Percentiles rank a stretch among this genome's conserved stretches.
Conservation (phyloP, 2,888 invertebrate genomes). For the Dascillus cervinus region DNA sequence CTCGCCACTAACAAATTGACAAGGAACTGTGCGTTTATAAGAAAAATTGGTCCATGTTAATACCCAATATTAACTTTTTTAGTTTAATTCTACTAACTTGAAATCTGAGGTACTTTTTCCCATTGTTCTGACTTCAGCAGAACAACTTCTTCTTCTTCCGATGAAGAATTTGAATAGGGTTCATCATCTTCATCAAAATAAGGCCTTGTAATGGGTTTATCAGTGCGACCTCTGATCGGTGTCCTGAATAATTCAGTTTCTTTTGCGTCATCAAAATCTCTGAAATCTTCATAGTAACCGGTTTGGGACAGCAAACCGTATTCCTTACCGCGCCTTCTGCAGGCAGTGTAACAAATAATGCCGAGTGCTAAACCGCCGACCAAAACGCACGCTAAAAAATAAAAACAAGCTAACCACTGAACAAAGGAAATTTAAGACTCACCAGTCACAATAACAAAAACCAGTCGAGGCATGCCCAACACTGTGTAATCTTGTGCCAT, state of each 20-base stretch:
- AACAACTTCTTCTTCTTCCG: conserved; percentile 25
- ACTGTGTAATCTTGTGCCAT: conserved; percentile 59
- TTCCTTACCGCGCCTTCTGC: too few species aligned
- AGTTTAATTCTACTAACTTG: too few species aligned
- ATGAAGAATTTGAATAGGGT: conserved; percentile 21
- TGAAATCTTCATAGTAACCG: conserved; percentile 40
- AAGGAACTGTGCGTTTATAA: too few species aligned
- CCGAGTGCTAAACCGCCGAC: too few species aligned
- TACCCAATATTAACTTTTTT: too few species aligned
- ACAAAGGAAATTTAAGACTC: too few species aligned
- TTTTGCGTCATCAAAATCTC: conserved; percentile 41
- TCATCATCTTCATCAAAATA: conserved; percentile 65
- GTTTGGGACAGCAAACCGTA: conserved; percentile 55
- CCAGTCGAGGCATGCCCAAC: conserved; percentile 66
- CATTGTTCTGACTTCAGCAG: conserved; percentile 14
- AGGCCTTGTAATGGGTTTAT: conserved; percentile 45
- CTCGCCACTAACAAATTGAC: too few species aligned
- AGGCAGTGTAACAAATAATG: too few species aligned
- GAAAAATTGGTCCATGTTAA: too few species aligned
- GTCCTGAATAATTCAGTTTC: conserved; percentile 45
- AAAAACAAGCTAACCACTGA: too few species aligned
- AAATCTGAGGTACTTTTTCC: conserved; percentile 20
- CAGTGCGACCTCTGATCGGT: conserved; percentile 31
- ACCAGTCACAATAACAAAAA: conserved; percentile 70
- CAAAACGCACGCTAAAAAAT: too few species aligned